These are phyloP conservation scores for Aromia moschata DNA, from an alignment of 2,888 invertebrate genomes.

Conservation along the genomic window DNA sequence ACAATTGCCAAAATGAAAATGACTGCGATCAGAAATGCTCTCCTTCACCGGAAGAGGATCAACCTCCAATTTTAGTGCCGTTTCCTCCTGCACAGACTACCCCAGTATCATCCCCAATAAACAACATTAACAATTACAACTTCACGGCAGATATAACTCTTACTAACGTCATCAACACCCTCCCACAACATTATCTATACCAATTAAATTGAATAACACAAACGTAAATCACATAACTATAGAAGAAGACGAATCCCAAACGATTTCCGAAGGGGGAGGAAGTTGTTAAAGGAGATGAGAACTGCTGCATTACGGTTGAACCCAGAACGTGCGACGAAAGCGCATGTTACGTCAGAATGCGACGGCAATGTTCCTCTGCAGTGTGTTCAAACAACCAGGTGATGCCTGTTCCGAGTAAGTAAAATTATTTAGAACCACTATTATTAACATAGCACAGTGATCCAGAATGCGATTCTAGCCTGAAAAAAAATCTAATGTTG, in stretches of 20 bases:
- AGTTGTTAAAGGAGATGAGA: background rate
- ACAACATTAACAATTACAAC: slow-evolving; percentile 12
- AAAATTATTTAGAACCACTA: too few species aligned
- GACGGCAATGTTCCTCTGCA: slow-evolving; percentile 1
- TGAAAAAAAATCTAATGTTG: too few species aligned
- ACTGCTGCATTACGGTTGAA: slow-evolving; percentile 9
- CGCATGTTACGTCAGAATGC: slow-evolving; percentile 7
- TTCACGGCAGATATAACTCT: slow-evolving; percentile 22
- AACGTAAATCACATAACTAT: slow-evolving; percentile 1
- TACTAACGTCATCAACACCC: slow-evolving; percentile 9
- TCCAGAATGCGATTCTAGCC: too few species aligned
- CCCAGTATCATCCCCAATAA: background rate
- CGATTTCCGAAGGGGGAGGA: background rate
- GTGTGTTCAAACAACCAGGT: too few species aligned
- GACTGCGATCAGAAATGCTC: background rate
- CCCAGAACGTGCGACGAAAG: slow-evolving; percentile 7
- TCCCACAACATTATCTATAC: slow-evolving; percentile 17
- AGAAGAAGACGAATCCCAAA: background rate
- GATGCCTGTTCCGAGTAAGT: too few species aligned
- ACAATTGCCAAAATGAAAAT: background rate
- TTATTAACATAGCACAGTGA: too few species aligned
- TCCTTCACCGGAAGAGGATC: background rate
- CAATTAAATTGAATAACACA: slow-evolving; percentile 10
- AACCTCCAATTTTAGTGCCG: slow-evolving; percentile 13
- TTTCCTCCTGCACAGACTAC: background rate